Conservation (phyloP, 2,888 invertebrate species). For the Polylopha cassiicola region DNA sequence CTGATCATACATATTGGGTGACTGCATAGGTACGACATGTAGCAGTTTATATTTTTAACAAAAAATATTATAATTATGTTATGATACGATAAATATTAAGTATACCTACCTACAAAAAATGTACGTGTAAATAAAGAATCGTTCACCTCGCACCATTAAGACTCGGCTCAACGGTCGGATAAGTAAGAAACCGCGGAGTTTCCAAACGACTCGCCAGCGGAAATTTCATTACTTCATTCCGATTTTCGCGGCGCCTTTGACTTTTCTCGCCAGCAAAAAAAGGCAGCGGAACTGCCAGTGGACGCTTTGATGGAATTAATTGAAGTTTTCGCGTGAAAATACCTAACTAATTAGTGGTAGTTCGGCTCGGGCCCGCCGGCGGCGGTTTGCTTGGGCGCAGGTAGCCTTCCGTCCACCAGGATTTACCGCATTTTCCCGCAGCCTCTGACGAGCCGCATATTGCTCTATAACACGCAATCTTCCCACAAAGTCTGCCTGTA, state of each 20-base stretch:
- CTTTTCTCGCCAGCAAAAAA: conserved; percentile 42
- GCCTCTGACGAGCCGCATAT: background rate
- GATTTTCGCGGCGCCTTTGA: conserved; percentile 48
- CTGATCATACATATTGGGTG: no score
- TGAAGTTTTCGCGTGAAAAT: conserved; percentile 64
- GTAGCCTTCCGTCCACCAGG: conserved; percentile 28
- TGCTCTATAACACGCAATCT: background rate
- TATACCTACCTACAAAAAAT: no score
- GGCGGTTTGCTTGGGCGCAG: conserved; percentile 30
- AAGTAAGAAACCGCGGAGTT: conserved; percentile 35
- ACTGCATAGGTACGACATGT: no score
- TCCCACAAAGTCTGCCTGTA: background rate
- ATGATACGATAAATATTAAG: no score
- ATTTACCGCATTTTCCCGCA: conserved; percentile 32
- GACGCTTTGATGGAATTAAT: conserved; percentile 60
- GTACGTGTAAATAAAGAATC: conserved; percentile 30
- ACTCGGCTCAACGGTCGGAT: conserved; percentile 28
- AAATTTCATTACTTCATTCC: conserved; percentile 52
- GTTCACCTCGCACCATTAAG: conserved; percentile 27
- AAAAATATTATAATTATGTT: no score
- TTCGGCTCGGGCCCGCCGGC: conserved; percentile 32
- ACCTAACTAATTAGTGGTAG: conserved; percentile 57
- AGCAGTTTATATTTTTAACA: no score
- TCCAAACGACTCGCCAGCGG: conserved; percentile 39
- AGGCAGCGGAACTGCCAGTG: conserved; percentile 32